phyloP scores from a whole-genome alignment of 2,797 vertebrate genomes.

The Gymnocypris eckloni region DNA sequence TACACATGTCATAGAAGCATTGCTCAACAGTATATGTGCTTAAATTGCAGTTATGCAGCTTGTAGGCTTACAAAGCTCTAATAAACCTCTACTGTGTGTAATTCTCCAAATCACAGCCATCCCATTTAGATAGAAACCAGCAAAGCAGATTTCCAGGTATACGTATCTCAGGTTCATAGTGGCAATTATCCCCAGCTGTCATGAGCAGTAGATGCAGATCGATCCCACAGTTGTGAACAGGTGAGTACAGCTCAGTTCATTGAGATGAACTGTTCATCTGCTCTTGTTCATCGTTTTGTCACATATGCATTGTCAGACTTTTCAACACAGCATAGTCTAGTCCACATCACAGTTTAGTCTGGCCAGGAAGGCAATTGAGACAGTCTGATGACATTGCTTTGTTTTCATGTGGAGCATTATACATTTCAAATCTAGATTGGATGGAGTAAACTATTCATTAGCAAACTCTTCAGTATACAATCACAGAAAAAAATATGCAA shows the following conservation, averaged over 20 bases:
- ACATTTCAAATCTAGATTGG: background rate
- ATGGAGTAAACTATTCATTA: background rate
- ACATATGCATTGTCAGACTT: background rate
- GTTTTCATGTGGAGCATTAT: background rate
- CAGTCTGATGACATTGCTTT: background rate
- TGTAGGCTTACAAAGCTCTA: conserved; percentile 74
- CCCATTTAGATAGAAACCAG: conserved; percentile 48
- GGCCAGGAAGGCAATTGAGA: background rate
- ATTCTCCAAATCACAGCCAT: conserved; percentile 30
- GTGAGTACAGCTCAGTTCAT: conserved; percentile 73
- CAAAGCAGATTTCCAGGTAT: conserved; percentile 67
- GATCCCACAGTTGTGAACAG: conserved; percentile 71
- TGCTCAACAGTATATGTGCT: conserved; percentile 66
- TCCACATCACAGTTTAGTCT: background rate
- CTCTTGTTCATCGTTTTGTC: background rate
- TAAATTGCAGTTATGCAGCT: conserved; percentile 74
- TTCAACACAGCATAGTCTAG: background rate
- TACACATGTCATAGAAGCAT: conserved; percentile 70
- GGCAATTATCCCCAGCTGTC: conserved; percentile 75
- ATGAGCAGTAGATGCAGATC: conserved; percentile 71
- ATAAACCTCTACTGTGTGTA: conserved; percentile 62
- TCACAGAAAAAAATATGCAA: too few relatives aligned
- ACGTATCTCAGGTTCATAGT: conserved; percentile 72
- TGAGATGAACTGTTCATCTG: background rate
- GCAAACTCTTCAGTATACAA: background rate